Evolutionary conservation across 2,888 invertebrate genomes (phyloP).

Genomic region (Nezara viridula): DNA sequence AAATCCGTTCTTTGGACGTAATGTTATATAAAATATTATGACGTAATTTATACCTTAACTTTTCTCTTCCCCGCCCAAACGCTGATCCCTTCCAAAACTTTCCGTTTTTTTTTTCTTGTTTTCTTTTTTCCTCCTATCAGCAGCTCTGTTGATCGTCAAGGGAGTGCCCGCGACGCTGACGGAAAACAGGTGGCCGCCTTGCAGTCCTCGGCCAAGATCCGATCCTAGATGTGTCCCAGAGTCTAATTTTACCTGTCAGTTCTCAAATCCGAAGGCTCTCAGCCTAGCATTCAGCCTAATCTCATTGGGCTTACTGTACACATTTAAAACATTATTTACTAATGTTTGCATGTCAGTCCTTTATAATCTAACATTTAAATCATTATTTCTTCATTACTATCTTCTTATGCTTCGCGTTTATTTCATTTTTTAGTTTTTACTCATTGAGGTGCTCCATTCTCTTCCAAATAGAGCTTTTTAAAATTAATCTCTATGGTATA

Average conservation of each 20-base stretch:
- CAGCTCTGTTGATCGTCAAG: background rate
- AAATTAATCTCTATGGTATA: too few species aligned
- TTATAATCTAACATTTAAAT: background rate
- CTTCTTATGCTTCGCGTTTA: background rate
- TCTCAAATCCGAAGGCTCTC: background rate
- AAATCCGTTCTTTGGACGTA: too few species aligned
- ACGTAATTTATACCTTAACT: background rate
- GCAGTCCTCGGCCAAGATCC: background rate
- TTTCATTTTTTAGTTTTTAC: too few species aligned
- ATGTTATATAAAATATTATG: too few species aligned
- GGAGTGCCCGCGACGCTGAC: background rate
- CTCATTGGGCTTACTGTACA: background rate
- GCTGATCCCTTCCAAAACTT: too few species aligned
- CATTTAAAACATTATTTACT: background rate
- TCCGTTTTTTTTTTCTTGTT: background rate
- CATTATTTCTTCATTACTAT: background rate
- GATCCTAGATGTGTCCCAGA: background rate
- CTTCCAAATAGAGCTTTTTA: too few species aligned
- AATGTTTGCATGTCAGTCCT: background rate
- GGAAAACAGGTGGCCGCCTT: background rate
- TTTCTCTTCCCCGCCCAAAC: too few species aligned
- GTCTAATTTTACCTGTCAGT: slow-evolving; percentile 10
- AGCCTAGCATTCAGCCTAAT: background rate
- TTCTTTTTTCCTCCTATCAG: background rate
- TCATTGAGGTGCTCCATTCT: too few species aligned